These are phyloP conservation scores for Lucilia cuprina DNA, from an alignment of 1,140 invertebrate species.

Conservation along the genomic window DNA sequence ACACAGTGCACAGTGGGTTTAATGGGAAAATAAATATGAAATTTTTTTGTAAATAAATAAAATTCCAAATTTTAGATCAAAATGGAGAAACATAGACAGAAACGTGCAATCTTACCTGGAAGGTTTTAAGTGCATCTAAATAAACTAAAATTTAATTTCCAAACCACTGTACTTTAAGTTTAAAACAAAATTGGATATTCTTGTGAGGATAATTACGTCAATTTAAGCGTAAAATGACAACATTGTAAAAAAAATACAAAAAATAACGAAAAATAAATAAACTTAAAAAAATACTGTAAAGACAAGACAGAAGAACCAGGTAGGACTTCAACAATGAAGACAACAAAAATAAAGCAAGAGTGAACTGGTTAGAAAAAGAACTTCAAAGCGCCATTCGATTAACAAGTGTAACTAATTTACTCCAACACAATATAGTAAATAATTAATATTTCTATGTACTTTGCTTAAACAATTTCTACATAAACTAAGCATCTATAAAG, in stretches of 20 bases:
- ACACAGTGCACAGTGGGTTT: neutral
- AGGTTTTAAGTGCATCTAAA: neutral
- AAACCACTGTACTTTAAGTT: neutral
- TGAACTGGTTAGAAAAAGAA: no score
- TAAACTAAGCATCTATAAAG: neutral
- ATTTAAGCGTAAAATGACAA: constrained; percentile 32
- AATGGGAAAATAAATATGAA: neutral
- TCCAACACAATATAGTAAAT: neutral
- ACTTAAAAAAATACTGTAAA: neutral
- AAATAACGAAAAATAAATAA: neutral
- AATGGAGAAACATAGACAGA: neutral
- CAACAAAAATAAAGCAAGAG: neutral
- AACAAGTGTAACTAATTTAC: constrained; percentile 27
- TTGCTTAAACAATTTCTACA: neutral
- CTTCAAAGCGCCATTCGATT: constrained; percentile 33
- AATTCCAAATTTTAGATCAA: no score
- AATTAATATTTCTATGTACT: neutral
- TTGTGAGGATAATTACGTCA: constrained; percentile 10
- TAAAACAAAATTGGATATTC: neutral
- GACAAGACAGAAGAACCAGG: neutral
- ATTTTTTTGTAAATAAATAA: no score
- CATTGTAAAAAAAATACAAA: neutral
- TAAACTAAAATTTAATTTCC: no score
- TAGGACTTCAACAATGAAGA: neutral
- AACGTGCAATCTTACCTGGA: neutral